Base-by-base conservation (phyloP, 64 coral and sea anemone species). In the Dendronephthya gigantea region DNA sequence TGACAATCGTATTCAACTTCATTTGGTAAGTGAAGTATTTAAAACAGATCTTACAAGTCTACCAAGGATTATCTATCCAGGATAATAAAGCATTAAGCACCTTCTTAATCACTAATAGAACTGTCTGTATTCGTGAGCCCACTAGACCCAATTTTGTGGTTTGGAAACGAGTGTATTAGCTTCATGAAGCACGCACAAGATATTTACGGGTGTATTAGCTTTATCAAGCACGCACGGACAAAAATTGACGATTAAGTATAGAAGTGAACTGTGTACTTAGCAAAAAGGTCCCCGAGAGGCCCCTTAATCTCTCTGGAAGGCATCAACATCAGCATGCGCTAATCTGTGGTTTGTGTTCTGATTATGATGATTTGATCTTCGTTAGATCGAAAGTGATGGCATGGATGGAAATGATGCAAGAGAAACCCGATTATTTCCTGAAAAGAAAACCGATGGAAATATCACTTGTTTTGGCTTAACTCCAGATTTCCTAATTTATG, bases 371-470 rank as follows among this genome's bases (percentile, higher is more conserved):
- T 62, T 83, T 39, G 3, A 52, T 56, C 28, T 12, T 50, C 36
- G 48, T 34, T 56, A 98, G 95, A 92, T 98, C 27, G 95, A 98
- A 58, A 88, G 88, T 9, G 95, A 98, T 69, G 82, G 82, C 13
- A 51, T 93, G 87, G 95, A 98, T 90, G 50, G 92, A n/a, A 84
- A 89, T n/a, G 92, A 93, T 83, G 95, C 91, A 74, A 84, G 95
- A 91, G 95, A 98, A 83, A 98, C 90, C n/a, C 85, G 92, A 70
- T 87, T 98, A 14, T 98, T 98, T 34, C 95, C 95, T 23, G 95
- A 98, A 23, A 98, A 98, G 88, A 88, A 89, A 38, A 93, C 65
- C 36, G 87, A 98, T 56, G 95, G 95, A 12, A 83, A 82, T 87
- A 85, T 90, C 29, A 98, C 92, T 0, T 93, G 95, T 32, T 98